Evolutionary conservation across 2,113 vertebrate species (phyloP).

Genomic region (Alligator sinensis): DNA sequence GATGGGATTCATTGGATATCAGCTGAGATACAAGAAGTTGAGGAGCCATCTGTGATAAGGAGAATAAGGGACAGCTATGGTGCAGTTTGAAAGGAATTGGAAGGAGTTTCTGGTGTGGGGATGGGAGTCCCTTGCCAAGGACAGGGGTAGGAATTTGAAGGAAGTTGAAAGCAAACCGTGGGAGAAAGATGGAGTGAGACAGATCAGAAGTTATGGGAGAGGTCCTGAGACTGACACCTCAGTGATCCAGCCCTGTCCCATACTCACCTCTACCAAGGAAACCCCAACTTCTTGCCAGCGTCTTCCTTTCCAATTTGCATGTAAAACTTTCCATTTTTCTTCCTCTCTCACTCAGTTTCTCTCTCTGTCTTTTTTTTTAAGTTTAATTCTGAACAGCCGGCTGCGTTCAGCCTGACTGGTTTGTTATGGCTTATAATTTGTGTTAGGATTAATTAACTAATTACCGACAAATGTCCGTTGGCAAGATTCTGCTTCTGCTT

Average conservation of each 20-base stretch:
- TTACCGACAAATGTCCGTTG: conserved; percentile 99
- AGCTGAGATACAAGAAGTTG: neutral
- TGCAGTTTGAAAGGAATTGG: neutral
- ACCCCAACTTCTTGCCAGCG: neutral
- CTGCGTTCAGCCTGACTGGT: conserved; percentile 98
- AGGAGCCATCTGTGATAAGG: neutral
- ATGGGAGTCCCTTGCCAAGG: neutral
- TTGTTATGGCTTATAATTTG: conserved; percentile 99
- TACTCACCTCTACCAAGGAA: neutral
- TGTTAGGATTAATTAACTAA: conserved; percentile 99
- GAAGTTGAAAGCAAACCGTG: neutral
- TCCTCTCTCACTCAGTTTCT: conserved; percentile 21
- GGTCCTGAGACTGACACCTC: neutral
- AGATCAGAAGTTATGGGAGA: neutral
- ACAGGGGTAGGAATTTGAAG: neutral
- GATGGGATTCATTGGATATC: neutral
- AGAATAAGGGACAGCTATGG: neutral
- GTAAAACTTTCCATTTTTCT: conserved; percentile 51
- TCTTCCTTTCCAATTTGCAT: neutral
- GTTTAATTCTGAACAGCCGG: conserved; percentile 87
- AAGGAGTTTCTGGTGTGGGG: neutral
- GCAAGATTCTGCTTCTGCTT: conserved; percentile 97
- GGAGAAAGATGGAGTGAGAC: neutral
- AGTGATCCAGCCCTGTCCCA: neutral
- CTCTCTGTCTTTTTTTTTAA: conserved; percentile 66